Percentiles rank a stretch among this genome's conserved stretches.
phyloP scores from a whole-genome alignment of 1,140 invertebrate species.

The Drosophila repletoides region DNA sequence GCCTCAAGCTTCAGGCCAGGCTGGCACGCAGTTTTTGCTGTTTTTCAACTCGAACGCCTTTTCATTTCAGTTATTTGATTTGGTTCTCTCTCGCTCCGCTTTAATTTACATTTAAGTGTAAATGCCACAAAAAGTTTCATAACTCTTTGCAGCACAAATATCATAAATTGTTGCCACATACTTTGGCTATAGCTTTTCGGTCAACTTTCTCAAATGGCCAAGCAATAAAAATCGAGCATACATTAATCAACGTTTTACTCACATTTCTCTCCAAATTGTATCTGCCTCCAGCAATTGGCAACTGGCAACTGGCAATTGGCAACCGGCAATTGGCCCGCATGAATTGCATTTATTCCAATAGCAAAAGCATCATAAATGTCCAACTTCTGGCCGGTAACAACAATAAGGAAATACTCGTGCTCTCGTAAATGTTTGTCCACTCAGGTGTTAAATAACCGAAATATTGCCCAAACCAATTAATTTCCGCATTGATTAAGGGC shows the following conservation, averaged over 20 bases:
- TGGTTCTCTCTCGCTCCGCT: slow-evolving; percentile 5
- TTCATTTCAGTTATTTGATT: not conserved
- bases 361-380: slow-evolving; percentile 27
- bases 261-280: slow-evolving; percentile 12
- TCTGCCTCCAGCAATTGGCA: slow-evolving; percentile 10
- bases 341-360: slow-evolving; percentile 39
- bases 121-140: slow-evolving; percentile 30
- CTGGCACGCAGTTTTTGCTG: not conserved
- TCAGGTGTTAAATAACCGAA: slow-evolving; percentile 31
- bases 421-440: not conserved
- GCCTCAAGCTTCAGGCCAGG: slow-evolving; percentile 13
- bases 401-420: slow-evolving; percentile 6
- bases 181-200: slow-evolving; percentile 19
- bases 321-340: slow-evolving; percentile 11
- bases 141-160: not conserved
- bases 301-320: too few relatives aligned
- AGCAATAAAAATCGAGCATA: not conserved
- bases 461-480: slow-evolving; percentile 55
- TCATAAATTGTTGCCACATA: slow-evolving; percentile 51
- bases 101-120: slow-evolving; percentile 20
- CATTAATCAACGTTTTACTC: slow-evolving; percentile 57
- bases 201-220: slow-evolving; percentile 34
- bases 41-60: slow-evolving; percentile 54
- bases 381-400: slow-evolving; percentile 11
- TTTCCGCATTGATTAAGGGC: slow-evolving; percentile 37